A percentile compares a stretch with the other conserved stretches of the same genome.
Conservation (phyloP, 2,888 invertebrate species). For the Ctena decussata region DNA sequence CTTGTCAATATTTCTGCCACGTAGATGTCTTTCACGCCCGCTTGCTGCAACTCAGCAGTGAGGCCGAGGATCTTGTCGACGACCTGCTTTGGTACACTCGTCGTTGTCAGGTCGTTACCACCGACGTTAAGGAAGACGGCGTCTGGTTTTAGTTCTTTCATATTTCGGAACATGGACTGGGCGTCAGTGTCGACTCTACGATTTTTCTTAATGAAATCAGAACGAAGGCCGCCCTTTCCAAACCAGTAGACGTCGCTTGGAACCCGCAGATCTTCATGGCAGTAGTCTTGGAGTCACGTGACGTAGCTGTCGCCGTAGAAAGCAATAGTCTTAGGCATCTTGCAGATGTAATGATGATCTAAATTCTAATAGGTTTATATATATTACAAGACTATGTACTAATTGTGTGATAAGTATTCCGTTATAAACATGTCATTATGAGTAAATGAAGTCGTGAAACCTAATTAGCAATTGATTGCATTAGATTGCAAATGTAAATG, state of each 20-base stretch:
- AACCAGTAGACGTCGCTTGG: background rate
- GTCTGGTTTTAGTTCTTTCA: background rate
- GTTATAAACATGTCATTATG: no score
- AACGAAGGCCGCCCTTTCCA: background rate
- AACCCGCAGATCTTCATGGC: background rate
- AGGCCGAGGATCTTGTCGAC: no score
- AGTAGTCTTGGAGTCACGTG: background rate
- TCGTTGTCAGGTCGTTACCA: background rate
- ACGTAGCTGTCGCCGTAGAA: background rate
- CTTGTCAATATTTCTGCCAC: no score
- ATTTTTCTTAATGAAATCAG: background rate
- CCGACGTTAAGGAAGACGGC: background rate
- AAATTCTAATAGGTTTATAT: no score
- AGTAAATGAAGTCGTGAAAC: no score
- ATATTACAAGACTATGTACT: no score
- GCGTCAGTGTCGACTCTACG: background rate
- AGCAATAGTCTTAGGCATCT: background rate
- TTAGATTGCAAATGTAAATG: no score
- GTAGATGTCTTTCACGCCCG: no score
- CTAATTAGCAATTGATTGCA: no score
- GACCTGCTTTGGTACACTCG: no score
- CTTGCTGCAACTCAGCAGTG: no score
- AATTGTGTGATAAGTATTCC: no score
- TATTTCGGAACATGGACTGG: background rate
- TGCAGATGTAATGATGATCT: background rate